These are phyloP conservation scores for Petrolisthes cinctipes DNA, from an alignment of 2,888 invertebrate genomes.

Conservation along the genomic window DNA sequence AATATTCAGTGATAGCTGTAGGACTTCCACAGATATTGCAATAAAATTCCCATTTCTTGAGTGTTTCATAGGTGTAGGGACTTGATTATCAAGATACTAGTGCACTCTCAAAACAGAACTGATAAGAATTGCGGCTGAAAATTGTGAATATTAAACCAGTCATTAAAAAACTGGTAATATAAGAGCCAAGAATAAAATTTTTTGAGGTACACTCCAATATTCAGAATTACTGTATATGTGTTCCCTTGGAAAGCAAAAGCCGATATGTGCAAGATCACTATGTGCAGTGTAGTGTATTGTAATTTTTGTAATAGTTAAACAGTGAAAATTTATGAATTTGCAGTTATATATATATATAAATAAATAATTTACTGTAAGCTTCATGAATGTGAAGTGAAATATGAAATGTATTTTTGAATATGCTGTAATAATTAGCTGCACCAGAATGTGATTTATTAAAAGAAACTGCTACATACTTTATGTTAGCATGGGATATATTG, in stretches of 20 bases:
- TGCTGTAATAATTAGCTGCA: neutral
- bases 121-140: neutral
- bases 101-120: conserved; percentile 7
- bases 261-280: conserved; percentile 1
- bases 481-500: neutral
- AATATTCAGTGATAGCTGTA: conserved; percentile 31
- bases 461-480: conserved; percentile 7
- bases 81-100: conserved; percentile 41
- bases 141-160: neutral
- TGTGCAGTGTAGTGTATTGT: conserved; percentile 8
- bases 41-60: conserved; percentile 43
- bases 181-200: neutral
- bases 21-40: conserved; percentile 29
- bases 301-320: neutral
- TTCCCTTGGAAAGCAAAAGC: neutral
- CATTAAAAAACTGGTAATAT: neutral
- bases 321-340: too few species aligned
- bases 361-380: too few species aligned
- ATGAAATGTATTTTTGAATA: conserved; percentile 1
- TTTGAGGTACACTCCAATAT: neutral
- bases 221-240: neutral
- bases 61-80: conserved; percentile 51
- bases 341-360: too few species aligned
- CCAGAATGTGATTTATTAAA: conserved; percentile 8
- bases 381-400: neutral